Conservation (phyloP, 2,888 invertebrate species). For the Sylvicola fuscatus region DNA sequence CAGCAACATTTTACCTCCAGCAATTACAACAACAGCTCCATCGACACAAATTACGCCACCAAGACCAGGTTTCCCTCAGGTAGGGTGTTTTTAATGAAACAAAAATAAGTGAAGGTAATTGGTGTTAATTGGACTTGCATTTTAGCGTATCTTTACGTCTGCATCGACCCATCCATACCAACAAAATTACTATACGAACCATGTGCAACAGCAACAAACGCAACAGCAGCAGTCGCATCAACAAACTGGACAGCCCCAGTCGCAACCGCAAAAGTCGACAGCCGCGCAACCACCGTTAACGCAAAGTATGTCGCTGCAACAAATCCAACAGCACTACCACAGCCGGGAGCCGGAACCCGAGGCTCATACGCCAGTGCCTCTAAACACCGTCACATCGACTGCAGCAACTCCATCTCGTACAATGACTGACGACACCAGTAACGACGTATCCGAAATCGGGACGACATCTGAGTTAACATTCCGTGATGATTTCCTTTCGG, state of each 20-base stretch:
- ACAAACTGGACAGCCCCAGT: constrained; percentile 6
- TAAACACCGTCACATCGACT: too few species aligned
- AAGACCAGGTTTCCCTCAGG: constrained; percentile 70
- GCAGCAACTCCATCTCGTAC: too few species aligned
- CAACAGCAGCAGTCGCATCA: background rate
- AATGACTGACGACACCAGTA: constrained; percentile 22
- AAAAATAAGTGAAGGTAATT: background rate
- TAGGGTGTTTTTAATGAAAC: background rate
- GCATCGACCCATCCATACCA: background rate
- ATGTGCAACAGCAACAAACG: constrained; percentile 3
- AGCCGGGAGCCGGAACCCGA: background rate
- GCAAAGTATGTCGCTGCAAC: background rate
- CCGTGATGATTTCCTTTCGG: constrained; percentile 9
- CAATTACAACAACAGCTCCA: constrained; percentile 4
- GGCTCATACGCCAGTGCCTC: background rate
- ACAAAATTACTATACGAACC: background rate
- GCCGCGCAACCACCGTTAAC: background rate
- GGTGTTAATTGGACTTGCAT: background rate
- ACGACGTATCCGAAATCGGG: constrained; percentile 26
- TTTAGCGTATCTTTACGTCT: constrained; percentile 5
- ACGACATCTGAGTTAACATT: constrained; percentile 24
- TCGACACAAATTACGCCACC: constrained; percentile 28
- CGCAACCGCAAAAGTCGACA: background rate
- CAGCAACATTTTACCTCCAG: too few species aligned
- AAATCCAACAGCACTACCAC: constrained; percentile 1